Evolutionary conservation across 2,888 invertebrate genomes (phyloP).

Genomic region (Allolobophora icterica): DNA sequence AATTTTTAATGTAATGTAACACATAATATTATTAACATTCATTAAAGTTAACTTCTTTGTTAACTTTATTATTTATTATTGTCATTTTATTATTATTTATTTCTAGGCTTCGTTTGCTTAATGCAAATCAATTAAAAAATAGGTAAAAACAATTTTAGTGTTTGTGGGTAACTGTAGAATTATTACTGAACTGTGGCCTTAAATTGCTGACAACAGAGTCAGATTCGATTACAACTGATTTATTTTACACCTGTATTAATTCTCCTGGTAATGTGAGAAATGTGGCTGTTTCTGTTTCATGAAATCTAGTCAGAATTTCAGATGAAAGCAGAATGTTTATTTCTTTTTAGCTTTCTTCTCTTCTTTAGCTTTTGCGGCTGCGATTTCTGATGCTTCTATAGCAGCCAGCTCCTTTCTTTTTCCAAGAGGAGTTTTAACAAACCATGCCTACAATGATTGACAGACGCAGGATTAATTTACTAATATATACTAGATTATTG

Average conservation of each 20-base stretch:
- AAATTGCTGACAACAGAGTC: neutral
- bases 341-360: constrained; percentile 41
- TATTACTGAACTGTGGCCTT: neutral
- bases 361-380: constrained; percentile 45
- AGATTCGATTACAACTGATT: neutral
- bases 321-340: neutral
- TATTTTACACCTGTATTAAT: neutral
- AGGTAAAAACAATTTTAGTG: neutral
- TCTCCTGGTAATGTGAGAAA: neutral
- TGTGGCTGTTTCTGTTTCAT: neutral
- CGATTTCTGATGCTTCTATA: constrained; percentile 36
- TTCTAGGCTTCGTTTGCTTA: neutral
- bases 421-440: constrained; percentile 80
- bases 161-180: neutral
- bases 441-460: constrained; percentile 58
- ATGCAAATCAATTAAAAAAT: neutral
- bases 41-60: no score
- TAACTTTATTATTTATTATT: neutral
- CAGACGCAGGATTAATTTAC: neutral
- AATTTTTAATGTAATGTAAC: no score
- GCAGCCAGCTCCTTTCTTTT: constrained; percentile 73
- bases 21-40: no score
- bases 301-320: no score
- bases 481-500: no score
- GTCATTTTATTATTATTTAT: no score